Percentiles rank a stretch among this genome's conserved stretches.
Evolutionary conservation across 2,113 vertebrate species (phyloP).

Genomic region (Paraplagusia blochii): DNA sequence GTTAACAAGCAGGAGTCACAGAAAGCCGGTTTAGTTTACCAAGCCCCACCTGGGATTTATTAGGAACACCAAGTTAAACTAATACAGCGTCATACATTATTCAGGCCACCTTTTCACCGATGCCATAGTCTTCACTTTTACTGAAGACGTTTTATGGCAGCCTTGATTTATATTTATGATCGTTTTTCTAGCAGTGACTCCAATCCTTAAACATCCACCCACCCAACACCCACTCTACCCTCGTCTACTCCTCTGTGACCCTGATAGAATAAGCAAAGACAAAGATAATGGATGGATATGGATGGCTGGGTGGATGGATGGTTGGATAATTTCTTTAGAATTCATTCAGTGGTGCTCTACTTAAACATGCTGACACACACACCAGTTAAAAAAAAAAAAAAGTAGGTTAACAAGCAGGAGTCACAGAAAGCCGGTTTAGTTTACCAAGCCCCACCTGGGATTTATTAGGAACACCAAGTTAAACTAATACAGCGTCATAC

Average conservation of each 20-base stretch:
- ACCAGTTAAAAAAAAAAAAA: too few species aligned
- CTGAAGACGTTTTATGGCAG: neutral
- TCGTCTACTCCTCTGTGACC: neutral
- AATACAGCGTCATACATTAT: neutral
- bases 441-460: neutral
- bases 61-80: neutral
- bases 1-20: constrained; percentile 7
- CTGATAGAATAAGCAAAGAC: neutral
- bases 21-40: neutral
- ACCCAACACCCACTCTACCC: too few species aligned
- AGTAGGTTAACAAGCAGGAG: neutral
- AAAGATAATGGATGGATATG: neutral
- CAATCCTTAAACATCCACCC: neutral
- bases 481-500: neutral
- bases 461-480: neutral
- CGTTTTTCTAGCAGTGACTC: neutral
- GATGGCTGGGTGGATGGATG: too few species aligned
- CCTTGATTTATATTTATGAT: neutral
- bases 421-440: constrained; percentile 2
- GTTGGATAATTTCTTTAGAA: neutral
- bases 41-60: neutral
- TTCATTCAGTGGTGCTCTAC: too few species aligned
- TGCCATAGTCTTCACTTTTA: neutral
- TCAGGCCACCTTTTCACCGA: neutral
- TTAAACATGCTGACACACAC: too few species aligned